Evolutionary conservation across 35 echinoderm and acorn worm species (phyloP), one percentile per base, ranked within the genome.

Genomic region (Apostichopus japonicus): DNA sequence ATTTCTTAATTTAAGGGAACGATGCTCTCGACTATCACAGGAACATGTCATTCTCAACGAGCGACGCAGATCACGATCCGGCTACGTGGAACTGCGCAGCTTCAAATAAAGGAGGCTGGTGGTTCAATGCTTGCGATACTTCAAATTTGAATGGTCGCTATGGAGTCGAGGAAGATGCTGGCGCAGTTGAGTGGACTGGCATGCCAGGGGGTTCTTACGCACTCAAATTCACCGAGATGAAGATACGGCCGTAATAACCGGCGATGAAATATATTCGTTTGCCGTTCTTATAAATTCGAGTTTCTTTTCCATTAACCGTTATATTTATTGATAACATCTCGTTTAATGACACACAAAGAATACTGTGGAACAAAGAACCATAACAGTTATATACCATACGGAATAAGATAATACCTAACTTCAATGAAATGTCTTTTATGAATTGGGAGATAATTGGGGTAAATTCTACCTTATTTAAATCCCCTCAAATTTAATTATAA

Each of bases 221-320:
- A 73, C 11, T 73, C 71, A 15, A 73, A 73, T 73, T 73, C n/a
- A 73, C 71, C 71, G 71, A 73, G 17, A 73, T 73, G 71, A 73
- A 73, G 21, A 73, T n/a, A 73, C 16, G 70, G n/a, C 70, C 70
- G 1, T 33, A 0, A 33, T 1, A 33, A 33, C 27, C 2, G 27
- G 1, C 27, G 0, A 33, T 33, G 27, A 33, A 33, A 2, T n/a
- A 33, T 33, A 33, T 33, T 1, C 27, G 0, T 33, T 33, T 1
- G 27, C 17, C 27, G 27, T 33, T 33, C 27, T 33, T 33, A 33
- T 1, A 33, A 33, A 33, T 1, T 33, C 27, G 27, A 33, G 27
- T 33, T 33, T 33, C 27, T 33, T 33, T 33, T 33, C 27, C 27
- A 33, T 33, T 33, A 33, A 33, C 27, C 27, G 27, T 33, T 33